Percentiles rank a stretch among this genome's conserved stretches.
phyloP scores from a whole-genome alignment of 2,113 vertebrate species.

The Oryzias javanicus region DNA sequence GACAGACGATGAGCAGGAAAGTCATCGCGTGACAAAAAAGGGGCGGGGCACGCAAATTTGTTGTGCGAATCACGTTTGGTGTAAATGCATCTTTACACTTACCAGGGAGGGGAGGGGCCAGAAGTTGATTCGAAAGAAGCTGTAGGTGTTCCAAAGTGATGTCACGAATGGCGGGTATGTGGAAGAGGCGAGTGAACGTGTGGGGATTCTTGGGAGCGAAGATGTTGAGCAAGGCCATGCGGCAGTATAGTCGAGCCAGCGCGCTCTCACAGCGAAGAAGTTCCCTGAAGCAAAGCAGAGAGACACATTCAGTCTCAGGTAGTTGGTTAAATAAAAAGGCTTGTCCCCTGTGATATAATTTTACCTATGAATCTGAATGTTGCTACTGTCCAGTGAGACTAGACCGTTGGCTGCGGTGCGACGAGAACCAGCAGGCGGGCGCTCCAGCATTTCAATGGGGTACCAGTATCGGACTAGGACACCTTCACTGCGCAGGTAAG shows the following conservation, averaged over 20 bases:
- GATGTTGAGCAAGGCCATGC: slow-evolving; percentile 95
- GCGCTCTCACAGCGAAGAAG: slow-evolving; percentile 91
- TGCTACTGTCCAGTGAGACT: slow-evolving; percentile 93
- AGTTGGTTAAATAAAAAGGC: neutral
- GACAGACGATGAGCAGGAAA: too few species aligned
- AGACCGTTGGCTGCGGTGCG: slow-evolving; percentile 93
- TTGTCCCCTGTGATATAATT: neutral
- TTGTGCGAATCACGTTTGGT: too few species aligned
- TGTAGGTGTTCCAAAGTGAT: slow-evolving; percentile 97
- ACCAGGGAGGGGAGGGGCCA: slow-evolving; percentile 95
- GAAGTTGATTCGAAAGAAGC: slow-evolving; percentile 94
- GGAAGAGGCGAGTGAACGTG: slow-evolving; percentile 94
- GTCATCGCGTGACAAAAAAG: too few species aligned
- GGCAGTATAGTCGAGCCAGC: slow-evolving; percentile 91
- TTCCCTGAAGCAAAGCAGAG: slow-evolving; percentile 77
- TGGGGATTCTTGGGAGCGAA: slow-evolving; percentile 96
- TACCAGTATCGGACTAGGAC: slow-evolving; percentile 98
- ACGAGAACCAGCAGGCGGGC: slow-evolving; percentile 90
- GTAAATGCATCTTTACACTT: slow-evolving; percentile 29
- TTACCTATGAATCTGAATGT: slow-evolving; percentile 97
- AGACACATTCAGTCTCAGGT: neutral
- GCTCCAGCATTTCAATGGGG: slow-evolving; percentile 95
- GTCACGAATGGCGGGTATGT: slow-evolving; percentile 93
- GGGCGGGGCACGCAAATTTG: too few species aligned
- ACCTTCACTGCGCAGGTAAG: slow-evolving; percentile 92